Base-by-base conservation (phyloP, 2,888 invertebrate species). In the Phaonia tiefii region DNA sequence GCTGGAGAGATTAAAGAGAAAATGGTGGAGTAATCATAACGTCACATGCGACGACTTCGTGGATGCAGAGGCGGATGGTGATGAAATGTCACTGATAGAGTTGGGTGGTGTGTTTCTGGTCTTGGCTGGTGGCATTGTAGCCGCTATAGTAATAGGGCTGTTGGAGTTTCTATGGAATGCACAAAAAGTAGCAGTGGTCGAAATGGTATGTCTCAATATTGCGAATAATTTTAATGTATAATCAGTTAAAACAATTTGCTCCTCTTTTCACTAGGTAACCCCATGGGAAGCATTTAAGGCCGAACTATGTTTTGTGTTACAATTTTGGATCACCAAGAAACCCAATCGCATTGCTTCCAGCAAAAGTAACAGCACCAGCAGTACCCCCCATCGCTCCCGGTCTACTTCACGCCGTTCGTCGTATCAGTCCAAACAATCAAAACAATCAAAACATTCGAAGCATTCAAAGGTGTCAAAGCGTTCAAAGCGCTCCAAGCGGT, bases 51-150 rank as follows among this genome's bases (percentile, higher is more conserved):
- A 66, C 25, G 71, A 72, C 0, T 54, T 67, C 7, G 22, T 25
- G 0, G 13, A 78, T 0, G 85, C 85, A 13, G 84, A 84, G 25
- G 83, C 85, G 3, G 90, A 90, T 63, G 90, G 89, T n/a, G 89
- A 89, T 76, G 91, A 91, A 80, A 70, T 91, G 37, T 89, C 90
- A 37, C 88, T 91, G 20, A 88, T 88, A 4, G 97, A 98, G 89
- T 96, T 98, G 0, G 97, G 97, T 82, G 98, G 98, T 84, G 96
- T 98, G 39, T 98, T 98, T 89, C 92, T 98, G 7, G 96, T 98
- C 3, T 92, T 98, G 1, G 93, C 94, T 1, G 92, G 92, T 11
- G 98, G 98, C 0, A 94, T 96, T 58, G 87, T 92, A 1, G 89
- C 94, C 20, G 95, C 97, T 0, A 91, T 95, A n/a, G 82, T 95